Base-by-base conservation (phyloP, 2,113 vertebrate species). In the Neofelis nebulosa region DNA sequence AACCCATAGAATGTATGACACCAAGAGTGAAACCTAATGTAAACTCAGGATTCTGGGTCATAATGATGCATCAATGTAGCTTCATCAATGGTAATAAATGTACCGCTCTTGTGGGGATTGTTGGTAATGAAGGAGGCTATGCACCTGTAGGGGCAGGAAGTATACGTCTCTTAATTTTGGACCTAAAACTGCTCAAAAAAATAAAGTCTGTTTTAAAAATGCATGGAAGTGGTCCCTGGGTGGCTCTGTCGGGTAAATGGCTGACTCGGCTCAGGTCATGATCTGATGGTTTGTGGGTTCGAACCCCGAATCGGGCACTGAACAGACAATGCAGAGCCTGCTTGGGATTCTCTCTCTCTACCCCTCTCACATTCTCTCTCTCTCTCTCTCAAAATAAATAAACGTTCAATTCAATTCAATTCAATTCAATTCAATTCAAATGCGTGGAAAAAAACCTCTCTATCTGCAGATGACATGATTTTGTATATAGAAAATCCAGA, bases 291-390 rank as follows among this genome's bases (percentile, higher is more conserved):
- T 19, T 36, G n/a, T 45, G 69, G 36, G 9, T 36, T 71, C 4
- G 4, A 71, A 19, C 69, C 68, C n/a, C 9, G 0, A 9, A 19
- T 11, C 4, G 0, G 18, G n/a, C 69, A 36, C n/a, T 8, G 41
- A 45, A 10, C 2, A 10, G 69, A 11, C 69, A 71, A 4, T 11
- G 10, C n/a, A 21, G 18, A 71, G 19, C 36, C n/a, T 71, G 8
- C n/a, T 38, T 71, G 69, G 23, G 69, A 38, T 71, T 71, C 69
- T 71, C 23, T 63, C n/a, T 12, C n/a, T 38, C 69, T 71, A 8
- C 23, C 69, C n/a, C 69, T 38, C 2, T 36, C 4, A 10, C 9
- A 23, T 38, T 7, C 18, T 71, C n/a, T 2, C 19, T 23, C 68
- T 36, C 19, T 36, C 19, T 38, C n/a, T 55, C 55, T 55, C 55